These are phyloP conservation scores for Silvanus unidentatus DNA, from an alignment of 2,888 invertebrate genomes.

Conservation along the genomic window DNA sequence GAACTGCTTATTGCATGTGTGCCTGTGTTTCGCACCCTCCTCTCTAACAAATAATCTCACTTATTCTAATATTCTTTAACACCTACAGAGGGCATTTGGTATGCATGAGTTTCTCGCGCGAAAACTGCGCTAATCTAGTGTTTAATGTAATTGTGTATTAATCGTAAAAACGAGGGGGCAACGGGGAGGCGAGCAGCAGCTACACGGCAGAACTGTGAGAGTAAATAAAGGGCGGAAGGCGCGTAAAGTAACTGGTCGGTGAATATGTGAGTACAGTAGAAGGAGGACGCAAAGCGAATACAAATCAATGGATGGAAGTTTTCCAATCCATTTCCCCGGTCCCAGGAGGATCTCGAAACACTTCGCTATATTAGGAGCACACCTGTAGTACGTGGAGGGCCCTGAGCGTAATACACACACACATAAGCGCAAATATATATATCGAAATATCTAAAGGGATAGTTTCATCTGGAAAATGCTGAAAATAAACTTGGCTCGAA, in stretches of 20 bases:
- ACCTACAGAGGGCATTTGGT: too few relatives aligned
- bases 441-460: conserved; percentile 12
- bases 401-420: background rate
- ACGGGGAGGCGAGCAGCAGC: too few relatives aligned
- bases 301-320: conserved; percentile 48
- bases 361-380: conserved; percentile 38
- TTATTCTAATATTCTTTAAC: too few relatives aligned
- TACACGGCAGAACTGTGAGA: background rate
- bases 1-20: conserved; percentile 29
- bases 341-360: conserved; percentile 31
- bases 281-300: conserved; percentile 39
- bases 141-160: too few relatives aligned
- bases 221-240: conserved; percentile 11
- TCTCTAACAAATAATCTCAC: too few relatives aligned
- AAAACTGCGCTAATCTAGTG: too few relatives aligned
- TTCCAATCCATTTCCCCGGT: conserved; percentile 45
- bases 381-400: conserved; percentile 33
- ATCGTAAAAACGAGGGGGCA: too few relatives aligned
- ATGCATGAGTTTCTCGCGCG: too few relatives aligned
- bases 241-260: conserved; percentile 33
- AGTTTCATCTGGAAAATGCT: conserved; percentile 16
- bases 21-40: conserved; percentile 21
- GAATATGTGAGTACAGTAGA: conserved; percentile 38
- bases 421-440: background rate
- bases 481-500: conserved; percentile 5